A percentile compares a stretch with the other conserved stretches of the same genome.
Conservation (phyloP, 1,140 invertebrate genomes). For the Pogonomyrmex californicus region DNA sequence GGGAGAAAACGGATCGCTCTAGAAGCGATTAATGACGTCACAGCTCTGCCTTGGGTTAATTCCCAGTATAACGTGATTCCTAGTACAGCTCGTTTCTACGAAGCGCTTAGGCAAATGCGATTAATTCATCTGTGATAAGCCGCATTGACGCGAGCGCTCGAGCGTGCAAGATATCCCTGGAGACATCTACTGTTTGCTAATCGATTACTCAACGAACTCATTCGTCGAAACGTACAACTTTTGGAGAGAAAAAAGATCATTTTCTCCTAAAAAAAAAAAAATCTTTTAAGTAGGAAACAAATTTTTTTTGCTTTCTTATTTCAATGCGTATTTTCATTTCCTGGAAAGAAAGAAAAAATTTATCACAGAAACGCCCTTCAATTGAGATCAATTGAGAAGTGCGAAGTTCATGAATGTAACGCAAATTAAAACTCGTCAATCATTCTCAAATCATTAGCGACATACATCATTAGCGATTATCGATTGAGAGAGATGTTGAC, state of each 20-base stretch:
- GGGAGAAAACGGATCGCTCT: background rate
- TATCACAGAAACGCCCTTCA: background rate
- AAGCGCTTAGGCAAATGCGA: background rate
- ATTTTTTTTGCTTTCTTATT: background rate
- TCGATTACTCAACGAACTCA: background rate
- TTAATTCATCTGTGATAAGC: background rate
- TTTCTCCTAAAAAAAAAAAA: background rate
- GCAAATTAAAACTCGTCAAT: background rate
- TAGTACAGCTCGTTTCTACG: background rate
- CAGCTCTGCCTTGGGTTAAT: conserved; percentile 8
- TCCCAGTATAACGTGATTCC: background rate
- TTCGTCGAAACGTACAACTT: background rate
- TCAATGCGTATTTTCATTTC: background rate
- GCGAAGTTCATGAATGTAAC: background rate
- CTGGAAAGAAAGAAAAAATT: background rate
- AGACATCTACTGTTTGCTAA: background rate
- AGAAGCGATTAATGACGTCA: conserved; percentile 13
- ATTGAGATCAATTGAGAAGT: background rate
- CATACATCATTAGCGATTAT: background rate
- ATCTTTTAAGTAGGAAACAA: background rate
- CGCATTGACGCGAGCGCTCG: background rate
- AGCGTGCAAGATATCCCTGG: background rate
- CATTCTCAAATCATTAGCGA: background rate
- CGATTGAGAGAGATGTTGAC: background rate
- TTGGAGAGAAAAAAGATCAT: background rate